Base-by-base conservation (phyloP, 2,797 vertebrate species). In the Etheostoma perlongum region DNA sequence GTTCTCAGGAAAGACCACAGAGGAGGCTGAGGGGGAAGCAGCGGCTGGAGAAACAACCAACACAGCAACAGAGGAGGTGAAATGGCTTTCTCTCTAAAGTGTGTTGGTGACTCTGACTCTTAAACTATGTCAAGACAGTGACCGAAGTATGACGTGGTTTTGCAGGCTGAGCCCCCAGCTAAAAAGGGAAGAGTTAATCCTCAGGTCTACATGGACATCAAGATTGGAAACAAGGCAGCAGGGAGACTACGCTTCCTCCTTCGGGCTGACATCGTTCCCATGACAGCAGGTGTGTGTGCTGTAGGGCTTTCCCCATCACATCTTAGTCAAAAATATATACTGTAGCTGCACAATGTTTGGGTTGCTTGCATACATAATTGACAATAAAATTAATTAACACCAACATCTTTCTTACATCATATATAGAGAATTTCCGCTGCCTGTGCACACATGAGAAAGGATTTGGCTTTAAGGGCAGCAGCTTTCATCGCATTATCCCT, bases 161-260 rank as follows among this genome's bases (percentile, higher is more conserved):
- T 75, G 18, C 85, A 98, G 98, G 96, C 93, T 0, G 97, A 99
- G 72, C 98, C 97, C 2, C 93, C 96, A 0, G 94, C 95, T 21
- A 99, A 99, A 88, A 99, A 98, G 85, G 92, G 97, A 16, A 88
- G 98, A 74, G 94, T 93, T 1, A 99, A 99, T 86, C 98, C 98
- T 9, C 98, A 98, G 86, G 97, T 99, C 23, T 99, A 96, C 92
- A 98, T 99, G 97, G 98, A 99, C 79, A 97, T 99, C 89, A 99
- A 99, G 93, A 99, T 99, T 0, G 97, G 97, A 21, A 99, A 99
- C 92, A 99, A 99, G 47, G 95, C 96, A 0, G 98, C 97, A 0
- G 97, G 98, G 60, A 94, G 97, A 60, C 94, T 99, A 73, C 96
- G 96, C 47, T 97, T 99, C 89, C 93, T 99, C 0, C 93, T 99